Evolutionary conservation across 2,888 invertebrate species (phyloP), one percentile per base, ranked within the genome.

Genomic region (Neria commutata): DNA sequence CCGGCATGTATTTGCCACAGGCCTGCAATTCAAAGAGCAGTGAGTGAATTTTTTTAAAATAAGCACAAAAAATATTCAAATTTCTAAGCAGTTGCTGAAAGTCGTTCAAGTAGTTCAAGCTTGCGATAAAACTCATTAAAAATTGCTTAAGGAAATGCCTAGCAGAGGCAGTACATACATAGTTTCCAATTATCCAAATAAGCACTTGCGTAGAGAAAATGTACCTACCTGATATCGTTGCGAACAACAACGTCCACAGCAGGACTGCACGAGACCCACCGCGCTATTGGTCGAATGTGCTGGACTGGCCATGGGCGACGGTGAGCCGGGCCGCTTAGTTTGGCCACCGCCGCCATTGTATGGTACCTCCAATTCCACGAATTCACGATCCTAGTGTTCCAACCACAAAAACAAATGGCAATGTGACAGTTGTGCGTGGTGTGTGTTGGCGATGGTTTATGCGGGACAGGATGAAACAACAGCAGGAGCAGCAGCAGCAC

Each of bases 351-450:
- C 93, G 17, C 95, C 95, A 83, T 96, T 97, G 84, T 88, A 95
- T 21, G 95, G 93, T 77, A 92, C 91, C 81, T 97, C 97, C 86
- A 96, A 88, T 84, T 97, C 97, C 69, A 96, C 93, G 84, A 97
- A 97, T 84, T 97, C 96, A 58, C 97, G 91, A 83, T 98, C 96
- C 95, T 95, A 8, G 29, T 29, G 29, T 5, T 29, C 29, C 29
- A 29, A 11, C n/a, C n/a, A n/a, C n/a, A n/a, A n/a, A n/a, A n/a
- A n/a, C n/a, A n/a, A n/a, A n/a, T n/a, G n/a, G n/a, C n/a, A n/a
- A n/a, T n/a, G n/a, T n/a, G n/a, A n/a, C n/a, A n/a, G n/a, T n/a
- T n/a, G n/a, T n/a, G n/a, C n/a, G n/a, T n/a, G n/a, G n/a, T n/a
- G n/a, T n/a, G n/a, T n/a, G n/a, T n/a, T n/a, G n/a, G n/a, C n/a